phyloP scores from a whole-genome alignment of 2,797 vertebrate species.

The Calcarius lapponicus region DNA sequence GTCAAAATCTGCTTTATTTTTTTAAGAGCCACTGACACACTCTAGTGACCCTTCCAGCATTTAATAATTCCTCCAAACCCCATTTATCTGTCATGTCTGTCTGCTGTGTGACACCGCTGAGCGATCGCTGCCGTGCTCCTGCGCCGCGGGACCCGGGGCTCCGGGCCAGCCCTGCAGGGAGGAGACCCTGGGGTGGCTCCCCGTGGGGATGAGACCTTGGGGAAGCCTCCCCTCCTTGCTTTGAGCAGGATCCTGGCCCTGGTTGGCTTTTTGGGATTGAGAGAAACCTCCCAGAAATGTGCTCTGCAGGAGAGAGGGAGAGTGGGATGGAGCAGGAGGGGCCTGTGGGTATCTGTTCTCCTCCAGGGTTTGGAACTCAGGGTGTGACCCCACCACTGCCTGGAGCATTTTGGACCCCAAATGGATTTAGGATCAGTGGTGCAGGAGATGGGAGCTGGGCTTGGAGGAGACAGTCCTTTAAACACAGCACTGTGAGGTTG shows the following conservation, averaged over 20 bases:
- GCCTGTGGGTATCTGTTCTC: too few species aligned
- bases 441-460: too few species aligned
- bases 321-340: background rate
- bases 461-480: too few species aligned
- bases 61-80: slow-evolving; percentile 61
- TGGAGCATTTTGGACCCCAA: too few species aligned
- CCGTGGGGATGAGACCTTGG: background rate
- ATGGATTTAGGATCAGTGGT: too few species aligned
- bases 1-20: slow-evolving; percentile 42
- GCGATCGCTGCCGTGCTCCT: background rate
- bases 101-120: background rate
- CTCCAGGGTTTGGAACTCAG: too few species aligned
- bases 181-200: background rate
- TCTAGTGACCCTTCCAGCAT: slow-evolving; percentile 65
- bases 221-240: background rate
- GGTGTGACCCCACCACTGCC: too few species aligned
- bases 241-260: background rate
- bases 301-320: background rate
- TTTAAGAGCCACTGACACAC: slow-evolving; percentile 41
- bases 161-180: background rate
- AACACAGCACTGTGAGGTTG: too few species aligned
- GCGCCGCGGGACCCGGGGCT: accelerated
- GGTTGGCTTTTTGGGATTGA: background rate
- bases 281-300: background rate
- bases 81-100: slow-evolving; percentile 49